phyloP scores from a whole-genome alignment of 1,140 invertebrate genomes.

The Drosophila suzukii region DNA sequence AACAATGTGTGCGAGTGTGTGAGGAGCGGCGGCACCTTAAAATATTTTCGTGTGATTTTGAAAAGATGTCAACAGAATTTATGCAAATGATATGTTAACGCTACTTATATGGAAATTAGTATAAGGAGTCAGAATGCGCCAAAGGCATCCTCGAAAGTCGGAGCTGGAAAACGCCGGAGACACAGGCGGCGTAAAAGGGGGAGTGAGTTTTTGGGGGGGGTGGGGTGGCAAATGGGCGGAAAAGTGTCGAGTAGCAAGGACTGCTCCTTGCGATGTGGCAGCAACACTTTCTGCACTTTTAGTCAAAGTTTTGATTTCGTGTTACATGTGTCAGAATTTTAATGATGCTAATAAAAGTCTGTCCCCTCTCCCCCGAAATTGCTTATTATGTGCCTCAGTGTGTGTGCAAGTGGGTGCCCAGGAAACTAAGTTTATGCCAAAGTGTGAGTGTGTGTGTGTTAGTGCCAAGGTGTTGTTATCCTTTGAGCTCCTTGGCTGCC shows the following conservation, averaged over 20 bases:
- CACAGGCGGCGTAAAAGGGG: neutral
- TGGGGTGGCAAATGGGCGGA: neutral
- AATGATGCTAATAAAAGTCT: conserved; percentile 81
- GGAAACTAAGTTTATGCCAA: conserved; percentile 10
- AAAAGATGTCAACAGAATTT: conserved; percentile 83
- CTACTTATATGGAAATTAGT: conserved; percentile 83
- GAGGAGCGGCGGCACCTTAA: conserved; percentile 67
- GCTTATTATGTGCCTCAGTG: conserved; percentile 73
- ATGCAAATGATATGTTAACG: conserved; percentile 83
- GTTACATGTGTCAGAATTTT: conserved; percentile 83
- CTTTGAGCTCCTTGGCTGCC: conserved; percentile 56
- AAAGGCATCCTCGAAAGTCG: conserved; percentile 59
- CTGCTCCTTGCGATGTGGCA: conserved; percentile 20
- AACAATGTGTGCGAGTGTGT: conserved; percentile 42
- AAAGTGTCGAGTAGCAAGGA: conserved; percentile 49
- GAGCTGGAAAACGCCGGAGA: conserved; percentile 13
- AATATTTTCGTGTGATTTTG: conserved; percentile 83
- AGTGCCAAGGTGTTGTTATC: conserved; percentile 60
- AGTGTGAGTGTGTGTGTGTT: conserved; percentile 12
- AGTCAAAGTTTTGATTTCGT: conserved; percentile 83
- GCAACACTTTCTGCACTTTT: conserved; percentile 79
- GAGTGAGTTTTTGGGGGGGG: neutral
- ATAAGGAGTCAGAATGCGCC: conserved; percentile 80
- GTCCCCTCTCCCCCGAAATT: conserved; percentile 53
- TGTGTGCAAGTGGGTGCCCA: conserved; percentile 27